A percentile compares a stretch with the other conserved stretches of the same genome.
Conservation (phyloP, 2,797 vertebrate genomes). For the Scyliorhinus canicula region DNA sequence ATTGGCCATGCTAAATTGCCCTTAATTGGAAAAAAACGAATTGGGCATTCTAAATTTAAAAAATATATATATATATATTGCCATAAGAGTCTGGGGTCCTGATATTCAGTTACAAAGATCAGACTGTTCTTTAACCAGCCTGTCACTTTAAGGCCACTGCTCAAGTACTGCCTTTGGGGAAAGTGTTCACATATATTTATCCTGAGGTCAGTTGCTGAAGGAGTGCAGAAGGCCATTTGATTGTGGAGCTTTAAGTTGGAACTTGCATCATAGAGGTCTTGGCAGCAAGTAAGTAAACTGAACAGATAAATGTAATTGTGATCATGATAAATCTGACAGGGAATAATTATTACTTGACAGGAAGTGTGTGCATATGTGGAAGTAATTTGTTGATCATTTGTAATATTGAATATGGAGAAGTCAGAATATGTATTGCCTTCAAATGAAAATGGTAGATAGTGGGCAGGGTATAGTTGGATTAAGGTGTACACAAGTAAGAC, state of each 20-base stretch:
- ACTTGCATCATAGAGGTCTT: neutral
- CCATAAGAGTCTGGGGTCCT: neutral
- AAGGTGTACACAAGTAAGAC: neutral
- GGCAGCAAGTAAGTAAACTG: neutral
- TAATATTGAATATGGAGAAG: neutral
- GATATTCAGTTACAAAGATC: neutral
- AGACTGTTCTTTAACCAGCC: neutral
- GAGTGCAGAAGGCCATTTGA: neutral
- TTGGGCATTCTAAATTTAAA: too few relatives aligned
- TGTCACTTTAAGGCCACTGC: neutral
- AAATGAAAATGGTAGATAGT: neutral
- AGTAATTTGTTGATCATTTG: neutral
- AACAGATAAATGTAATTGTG: too few relatives aligned
- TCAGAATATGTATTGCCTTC: neutral
- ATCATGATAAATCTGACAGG: neutral
- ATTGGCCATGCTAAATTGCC: too few relatives aligned
- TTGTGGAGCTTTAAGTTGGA: neutral
- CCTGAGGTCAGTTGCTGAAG: neutral
- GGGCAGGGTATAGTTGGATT: neutral
- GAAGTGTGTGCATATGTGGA: neutral
- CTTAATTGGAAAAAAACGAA: too few relatives aligned
- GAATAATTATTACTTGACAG: neutral
- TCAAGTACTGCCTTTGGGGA: neutral
- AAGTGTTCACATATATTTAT: neutral
- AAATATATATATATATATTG: too few relatives aligned